Evolutionary conservation across 1,140 invertebrate species (phyloP).

Genomic region (Habropoda laboriosa): DNA sequence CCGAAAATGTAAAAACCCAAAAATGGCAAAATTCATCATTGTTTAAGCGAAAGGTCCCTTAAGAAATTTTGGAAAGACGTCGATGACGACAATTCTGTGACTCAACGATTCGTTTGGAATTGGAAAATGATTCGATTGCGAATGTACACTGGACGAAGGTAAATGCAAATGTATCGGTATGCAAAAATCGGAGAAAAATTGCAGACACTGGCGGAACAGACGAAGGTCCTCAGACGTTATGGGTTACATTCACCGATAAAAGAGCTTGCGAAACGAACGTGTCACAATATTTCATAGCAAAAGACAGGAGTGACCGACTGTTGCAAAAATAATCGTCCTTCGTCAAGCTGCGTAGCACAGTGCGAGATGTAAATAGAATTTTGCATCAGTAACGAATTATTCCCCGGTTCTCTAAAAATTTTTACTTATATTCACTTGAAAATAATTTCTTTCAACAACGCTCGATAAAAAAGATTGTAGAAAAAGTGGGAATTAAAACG

Average conservation of each 20-base stretch:
- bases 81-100: neutral
- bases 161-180: neutral
- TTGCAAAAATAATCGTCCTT: conserved; percentile 40
- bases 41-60: too few relatives aligned
- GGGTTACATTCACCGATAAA: conserved; percentile 36
- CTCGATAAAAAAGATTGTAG: neutral
- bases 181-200: neutral
- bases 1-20: too few relatives aligned
- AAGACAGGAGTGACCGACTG: conserved; percentile 19
- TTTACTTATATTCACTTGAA: neutral
- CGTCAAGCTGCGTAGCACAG: neutral
- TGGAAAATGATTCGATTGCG: neutral
- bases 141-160: neutral
- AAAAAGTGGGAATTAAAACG: neutral
- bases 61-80: too few relatives aligned
- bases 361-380: conserved; percentile 13
- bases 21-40: too few relatives aligned
- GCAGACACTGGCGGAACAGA: conserved; percentile 5
- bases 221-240: conserved; percentile 23
- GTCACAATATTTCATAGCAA: conserved; percentile 39
- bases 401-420: neutral
- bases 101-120: neutral
- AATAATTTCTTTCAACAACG: neutral
- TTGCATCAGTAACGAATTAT: neutral
- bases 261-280: conserved; percentile 37